These are phyloP conservation scores for Xestia sexstrigata DNA, from an alignment of 2,888 invertebrate genomes.

Conservation along the genomic window DNA sequence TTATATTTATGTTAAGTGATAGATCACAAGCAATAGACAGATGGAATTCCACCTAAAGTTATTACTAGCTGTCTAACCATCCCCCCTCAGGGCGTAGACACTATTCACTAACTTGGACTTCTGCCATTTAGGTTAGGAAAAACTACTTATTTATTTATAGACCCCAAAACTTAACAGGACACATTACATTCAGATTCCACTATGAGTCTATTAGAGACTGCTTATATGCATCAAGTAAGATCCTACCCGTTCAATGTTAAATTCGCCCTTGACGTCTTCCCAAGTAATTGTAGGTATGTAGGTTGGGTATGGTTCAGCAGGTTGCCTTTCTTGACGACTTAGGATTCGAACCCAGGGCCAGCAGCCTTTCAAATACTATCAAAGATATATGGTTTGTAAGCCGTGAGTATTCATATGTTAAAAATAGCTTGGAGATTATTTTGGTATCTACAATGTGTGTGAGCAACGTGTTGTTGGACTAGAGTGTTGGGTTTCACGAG, in stretches of 20 bases:
- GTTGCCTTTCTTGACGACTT: background rate
- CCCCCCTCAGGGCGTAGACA: background rate
- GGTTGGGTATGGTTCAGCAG: background rate
- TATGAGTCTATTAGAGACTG: background rate
- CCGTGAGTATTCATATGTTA: background rate
- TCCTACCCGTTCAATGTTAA: background rate
- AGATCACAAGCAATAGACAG: background rate
- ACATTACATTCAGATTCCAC: no score
- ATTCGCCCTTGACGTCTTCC: background rate
- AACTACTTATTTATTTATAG: background rate
- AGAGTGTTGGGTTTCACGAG: slow-evolving; percentile 16
- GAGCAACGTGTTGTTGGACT: background rate
- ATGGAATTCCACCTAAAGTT: background rate
- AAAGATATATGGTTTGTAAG: background rate
- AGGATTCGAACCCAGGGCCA: slow-evolving; percentile 6
- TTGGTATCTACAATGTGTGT: background rate
- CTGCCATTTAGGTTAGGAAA: background rate
- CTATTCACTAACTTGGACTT: background rate
- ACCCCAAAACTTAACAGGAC: no score
- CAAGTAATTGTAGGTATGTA: background rate
- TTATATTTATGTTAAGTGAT: background rate
- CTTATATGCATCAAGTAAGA: background rate
- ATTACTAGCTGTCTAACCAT: background rate
- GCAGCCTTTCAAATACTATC: background rate
- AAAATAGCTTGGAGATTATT: background rate